Conservation (phyloP, 2,113 vertebrate genomes). For the Nettapus auritus region DNA sequence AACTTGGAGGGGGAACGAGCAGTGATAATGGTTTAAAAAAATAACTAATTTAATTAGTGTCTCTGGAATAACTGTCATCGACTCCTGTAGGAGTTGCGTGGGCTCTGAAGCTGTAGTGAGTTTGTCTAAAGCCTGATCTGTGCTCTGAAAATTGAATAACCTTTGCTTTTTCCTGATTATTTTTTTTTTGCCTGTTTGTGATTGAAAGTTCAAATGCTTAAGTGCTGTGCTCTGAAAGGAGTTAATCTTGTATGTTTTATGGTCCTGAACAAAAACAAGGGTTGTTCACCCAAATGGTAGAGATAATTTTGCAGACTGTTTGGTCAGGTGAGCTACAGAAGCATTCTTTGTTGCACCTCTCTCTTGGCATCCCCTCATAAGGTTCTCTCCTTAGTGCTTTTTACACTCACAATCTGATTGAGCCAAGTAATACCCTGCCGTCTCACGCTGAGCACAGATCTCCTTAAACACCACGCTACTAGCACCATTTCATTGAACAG, state of each 20-base stretch:
- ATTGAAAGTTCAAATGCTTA: background rate
- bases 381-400: background rate
- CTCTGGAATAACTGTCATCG: background rate
- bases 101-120: background rate
- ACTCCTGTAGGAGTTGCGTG: background rate
- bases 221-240: background rate
- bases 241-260: background rate
- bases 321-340: background rate
- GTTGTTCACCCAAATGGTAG: background rate
- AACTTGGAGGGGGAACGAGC: background rate
- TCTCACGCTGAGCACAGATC: background rate
- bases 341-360: background rate
- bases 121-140: background rate
- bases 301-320: background rate
- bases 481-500: background rate
- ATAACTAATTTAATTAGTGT: background rate
- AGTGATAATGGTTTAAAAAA: background rate
- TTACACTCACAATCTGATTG: background rate
- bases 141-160: background rate
- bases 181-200: background rate
- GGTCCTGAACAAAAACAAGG: background rate
- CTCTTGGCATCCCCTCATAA: background rate
- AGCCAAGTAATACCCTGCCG: background rate
- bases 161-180: background rate
- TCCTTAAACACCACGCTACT: background rate